These are phyloP conservation scores for Gasteruption jaculator DNA, from an alignment of 2,888 invertebrate genomes.

Conservation along the genomic window DNA sequence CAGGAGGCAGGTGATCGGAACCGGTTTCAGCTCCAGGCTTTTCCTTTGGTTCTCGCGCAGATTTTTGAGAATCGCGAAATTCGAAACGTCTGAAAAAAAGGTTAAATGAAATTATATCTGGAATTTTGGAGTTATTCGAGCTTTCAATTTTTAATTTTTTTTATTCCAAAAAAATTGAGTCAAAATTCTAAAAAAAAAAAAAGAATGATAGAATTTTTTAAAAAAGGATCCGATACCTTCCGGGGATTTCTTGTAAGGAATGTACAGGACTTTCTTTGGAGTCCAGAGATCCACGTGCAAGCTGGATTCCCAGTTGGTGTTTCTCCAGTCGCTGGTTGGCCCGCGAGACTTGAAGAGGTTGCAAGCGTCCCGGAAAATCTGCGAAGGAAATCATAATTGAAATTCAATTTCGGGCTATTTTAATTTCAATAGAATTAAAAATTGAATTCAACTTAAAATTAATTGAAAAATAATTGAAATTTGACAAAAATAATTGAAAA, in stretches of 20 bases:
- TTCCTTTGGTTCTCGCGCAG: slow-evolving; percentile 27
- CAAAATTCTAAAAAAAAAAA: not conserved
- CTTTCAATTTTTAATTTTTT: too few relatives aligned
- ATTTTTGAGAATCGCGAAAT: too few relatives aligned
- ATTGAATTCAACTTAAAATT: not conserved
- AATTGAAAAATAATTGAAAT: slow-evolving; percentile 17
- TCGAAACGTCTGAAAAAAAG: slow-evolving; percentile 21
- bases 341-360: slow-evolving; percentile 54
- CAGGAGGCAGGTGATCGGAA: slow-evolving; percentile 32
- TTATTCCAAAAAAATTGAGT: slow-evolving; percentile 14
- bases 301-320: slow-evolving; percentile 26
- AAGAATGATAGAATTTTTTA: not conserved
- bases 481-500: too few relatives aligned
- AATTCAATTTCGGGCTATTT: not conserved
- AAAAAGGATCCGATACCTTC: slow-evolving; percentile 23
- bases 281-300: slow-evolving; percentile 67
- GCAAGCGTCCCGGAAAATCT: slow-evolving; percentile 56
- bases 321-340: slow-evolving; percentile 48
- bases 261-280: slow-evolving; percentile 60
- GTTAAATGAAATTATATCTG: not conserved
- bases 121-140: too few relatives aligned
- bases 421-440: not conserved
- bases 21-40: slow-evolving; percentile 37
- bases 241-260: slow-evolving; percentile 35
- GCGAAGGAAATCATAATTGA: slow-evolving; percentile 23